Percentiles rank a stretch among this genome's conserved stretches.
phyloP scores from a whole-genome alignment of 2,797 vertebrate species.

The Morelia viridis region DNA sequence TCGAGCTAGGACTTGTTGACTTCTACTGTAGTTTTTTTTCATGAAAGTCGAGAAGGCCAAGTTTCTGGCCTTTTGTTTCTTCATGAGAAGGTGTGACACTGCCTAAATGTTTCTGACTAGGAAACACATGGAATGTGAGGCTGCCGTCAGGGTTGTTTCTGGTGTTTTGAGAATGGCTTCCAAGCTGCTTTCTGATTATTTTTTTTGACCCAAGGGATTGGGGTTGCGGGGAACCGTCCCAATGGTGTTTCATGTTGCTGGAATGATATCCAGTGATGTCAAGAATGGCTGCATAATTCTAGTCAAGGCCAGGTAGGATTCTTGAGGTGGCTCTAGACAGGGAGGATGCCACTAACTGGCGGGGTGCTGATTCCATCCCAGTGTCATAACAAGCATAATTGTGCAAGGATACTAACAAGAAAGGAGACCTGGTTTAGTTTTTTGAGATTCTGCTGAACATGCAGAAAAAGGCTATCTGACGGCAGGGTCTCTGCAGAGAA shows the following conservation, averaged over 20 bases:
- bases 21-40: conserved; percentile 86
- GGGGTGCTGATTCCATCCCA: neutral
- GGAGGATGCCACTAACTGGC: neutral
- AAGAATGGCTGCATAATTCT: conserved; percentile 15
- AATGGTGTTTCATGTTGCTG: conserved; percentile 5
- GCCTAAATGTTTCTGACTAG: conserved; percentile 99
- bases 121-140: conserved; percentile 95
- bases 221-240: neutral
- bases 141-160: conserved; percentile 99
- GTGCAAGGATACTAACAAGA: neutral
- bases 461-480: neutral
- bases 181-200: conserved; percentile 79
- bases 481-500: neutral
- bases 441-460: neutral
- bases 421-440: neutral
- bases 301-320: conserved; percentile 25
- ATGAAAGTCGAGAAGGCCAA: conserved; percentile 90
- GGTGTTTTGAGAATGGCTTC: conserved; percentile 92
- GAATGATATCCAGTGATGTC: conserved; percentile 46
- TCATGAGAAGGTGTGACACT: conserved; percentile 99
- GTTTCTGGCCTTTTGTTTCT: conserved; percentile 84
- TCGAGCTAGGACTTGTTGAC: conserved; percentile 85
- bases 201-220: conserved; percentile 48
- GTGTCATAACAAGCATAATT: too few relatives aligned
- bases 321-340: conserved; percentile 18